These are phyloP conservation scores for Struthio camelus DNA, from an alignment of 2,113 vertebrate genomes.

Conservation along the genomic window DNA sequence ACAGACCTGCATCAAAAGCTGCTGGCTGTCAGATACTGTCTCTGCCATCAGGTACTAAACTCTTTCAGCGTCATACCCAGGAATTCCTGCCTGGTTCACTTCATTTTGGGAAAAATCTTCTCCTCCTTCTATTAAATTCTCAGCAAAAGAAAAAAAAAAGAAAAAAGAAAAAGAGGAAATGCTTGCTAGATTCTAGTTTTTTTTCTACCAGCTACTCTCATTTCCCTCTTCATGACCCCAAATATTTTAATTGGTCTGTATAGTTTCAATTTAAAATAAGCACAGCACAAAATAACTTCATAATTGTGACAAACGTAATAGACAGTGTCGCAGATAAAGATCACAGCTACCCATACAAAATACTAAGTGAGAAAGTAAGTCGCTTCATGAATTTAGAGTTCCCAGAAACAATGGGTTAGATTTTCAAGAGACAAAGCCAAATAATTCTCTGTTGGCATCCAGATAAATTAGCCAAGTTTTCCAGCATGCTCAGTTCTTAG, in stretches of 20 bases:
- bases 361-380: constrained; percentile 26
- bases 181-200: not conserved
- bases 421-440: constrained; percentile 47
- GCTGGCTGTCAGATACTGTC: not conserved
- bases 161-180: not conserved
- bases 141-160: not conserved
- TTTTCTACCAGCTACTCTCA: constrained; percentile 37
- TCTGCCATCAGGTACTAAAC: not conserved
- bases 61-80: not conserved
- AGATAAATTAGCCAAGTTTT: constrained; percentile 30
- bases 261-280: constrained; percentile 40
- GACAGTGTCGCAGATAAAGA: constrained; percentile 52
- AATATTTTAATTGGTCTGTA: constrained; percentile 28
- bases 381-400: constrained; percentile 31
- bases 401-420: constrained; percentile 60
- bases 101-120: not conserved
- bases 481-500: constrained; percentile 31
- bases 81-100: not conserved
- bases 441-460: constrained; percentile 41
- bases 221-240: constrained; percentile 17
- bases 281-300: constrained; percentile 22
- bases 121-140: not conserved
- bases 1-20: not conserved
- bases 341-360: constrained; percentile 53
- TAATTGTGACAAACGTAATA: constrained; percentile 43